Evolutionary conservation across 1,140 invertebrate species (phyloP), one percentile per base, ranked within the genome.

Genomic region (Brachionus angularis): DNA sequence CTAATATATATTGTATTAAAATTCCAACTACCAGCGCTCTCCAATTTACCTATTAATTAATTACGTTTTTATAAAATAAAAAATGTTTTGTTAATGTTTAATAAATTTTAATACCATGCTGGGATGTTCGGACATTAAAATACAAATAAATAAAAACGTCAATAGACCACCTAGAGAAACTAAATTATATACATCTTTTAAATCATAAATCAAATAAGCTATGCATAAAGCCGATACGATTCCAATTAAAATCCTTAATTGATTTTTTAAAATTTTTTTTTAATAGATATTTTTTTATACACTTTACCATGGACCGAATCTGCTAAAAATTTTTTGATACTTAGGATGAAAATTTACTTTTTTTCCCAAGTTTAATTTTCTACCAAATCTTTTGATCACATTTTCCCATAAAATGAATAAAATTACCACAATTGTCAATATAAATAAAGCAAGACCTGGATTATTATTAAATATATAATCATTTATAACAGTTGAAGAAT

Each of bases 1-100:
- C 93, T 58, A 96, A 85, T 0, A 86, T 25, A 75, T 94, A 90
- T 82, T 96, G 93, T 5, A 93, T 79, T 0, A 86, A 82, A 8
- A 93, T 77, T 0, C 91, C 92, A 75, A 85, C 87, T 12, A 88
- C 75, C 0, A 96, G 88, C 16, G 74, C 73, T n/a, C 74, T 55
- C 49, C 64, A 69, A 23, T 73, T 74, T 1, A 75, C 71, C 74
- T 75, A 44, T n/a, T n/a, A n/a, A 7, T 14, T 8, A 39, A 39
- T 8, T 8, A 39, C 36, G 14, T 7, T 39, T 39, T 39, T 39
- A 8, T 8, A 8, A 39, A 14, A 39, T n/a, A n/a, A n/a, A n/a
- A n/a, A n/a, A n/a, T n/a, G n/a, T n/a, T n/a, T n/a, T n/a, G n/a
- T n/a, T n/a, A 39, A 39, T 39, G 7, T 39, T 8, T 8, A 39